Base-by-base conservation (phyloP, 2,113 vertebrate species). In the Pseudorectes ferrugineus region DNA sequence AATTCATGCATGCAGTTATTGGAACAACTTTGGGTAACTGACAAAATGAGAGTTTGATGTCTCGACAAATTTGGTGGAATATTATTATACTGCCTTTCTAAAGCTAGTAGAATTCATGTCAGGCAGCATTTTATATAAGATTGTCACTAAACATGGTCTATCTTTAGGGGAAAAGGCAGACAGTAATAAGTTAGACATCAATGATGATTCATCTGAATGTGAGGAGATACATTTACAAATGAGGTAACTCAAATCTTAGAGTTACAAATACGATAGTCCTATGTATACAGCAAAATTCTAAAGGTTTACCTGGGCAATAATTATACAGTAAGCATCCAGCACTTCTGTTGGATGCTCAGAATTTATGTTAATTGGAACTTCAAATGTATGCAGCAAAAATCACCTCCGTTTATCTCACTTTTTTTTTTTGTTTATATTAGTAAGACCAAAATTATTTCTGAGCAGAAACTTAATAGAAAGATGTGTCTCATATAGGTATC, bases 121-220 rank as follows among this genome's bases (percentile, higher is more conserved):
- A 83, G 36, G 46, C 46, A 74, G 12, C 67, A 85, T 95, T 97
- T 97, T 95, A 90, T 45, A 49, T 91, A 90, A 89, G 66, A 93
- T 91, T 96, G 57, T 52, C 84, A 95, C 93, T 96, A 96, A 96
- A 93, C 36, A 61, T 65, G 33, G 48, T 65, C 63, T 94, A 18
- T 90, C 46, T 95, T 96, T 87, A 97, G 42, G 11, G 14, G 12
- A 93, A 95, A 92, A 93, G 74, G 59, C 75, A 94, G 89, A 78
- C 9, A 25, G 49, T 83, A 82, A 31, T 88, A 96, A 95, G 65
- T 94, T 91, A 96, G 66, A 81, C 10, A 92, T 40, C 49, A 63
- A 89, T 83, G 73, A 96, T 91, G 52, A 88, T 93, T 96, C 76
- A 92, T 89, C 73, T 95, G 77, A 96, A 86, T 92, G 42, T 48